Base-by-base conservation (phyloP, 2,797 vertebrate species). In the Mycteria americana region DNA sequence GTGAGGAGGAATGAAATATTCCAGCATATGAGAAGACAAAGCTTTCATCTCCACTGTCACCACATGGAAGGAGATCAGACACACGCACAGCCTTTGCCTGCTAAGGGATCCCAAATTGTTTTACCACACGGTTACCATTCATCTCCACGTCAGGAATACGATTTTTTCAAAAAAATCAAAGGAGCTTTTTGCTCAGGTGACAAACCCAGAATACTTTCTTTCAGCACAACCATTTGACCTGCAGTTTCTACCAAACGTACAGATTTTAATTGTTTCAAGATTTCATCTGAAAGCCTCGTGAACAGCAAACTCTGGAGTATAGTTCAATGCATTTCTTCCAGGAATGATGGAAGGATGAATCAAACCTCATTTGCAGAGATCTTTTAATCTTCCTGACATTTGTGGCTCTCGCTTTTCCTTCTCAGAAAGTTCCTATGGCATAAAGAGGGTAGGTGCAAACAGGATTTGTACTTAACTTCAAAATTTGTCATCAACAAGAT, bases 1-100 rank as follows among this genome's bases (percentile, higher is more conserved):
- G 77, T 86, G 96, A 94, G 87, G 65, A 95, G 85, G 85, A 93
- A 92, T 54, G 88, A 89, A 62, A 37, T 68, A 73, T 53, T 62
- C 28, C 84, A 46, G 56, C n/a, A 9, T 1, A 6, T 2, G 50
- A 69, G 73, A 54, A 76, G 70, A 70, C 9, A 50, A 70, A 92
- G 83, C 59, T 95, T 95, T 93, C 31, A 50, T 51, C 63, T 87
- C 31, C 23, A 1, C 31, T 41, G 56, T 64, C 33, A 80, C 31
- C 65, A 54, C 37, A 23, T 3, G 37, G 24, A 33, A 65, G 75
- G 54, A 80, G 56, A 88, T 73, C 81, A 85, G 84, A 67, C 46
- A 25, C 15, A 48, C 0, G 0, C 12, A 9, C 33, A 62, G 86
- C 22, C 33, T 35, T 21, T 25, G 14, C 79, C 74, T 54, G 74